phyloP scores from a whole-genome alignment of 2,888 invertebrate genomes.

The Acanthosoma haemorrhoidale region DNA sequence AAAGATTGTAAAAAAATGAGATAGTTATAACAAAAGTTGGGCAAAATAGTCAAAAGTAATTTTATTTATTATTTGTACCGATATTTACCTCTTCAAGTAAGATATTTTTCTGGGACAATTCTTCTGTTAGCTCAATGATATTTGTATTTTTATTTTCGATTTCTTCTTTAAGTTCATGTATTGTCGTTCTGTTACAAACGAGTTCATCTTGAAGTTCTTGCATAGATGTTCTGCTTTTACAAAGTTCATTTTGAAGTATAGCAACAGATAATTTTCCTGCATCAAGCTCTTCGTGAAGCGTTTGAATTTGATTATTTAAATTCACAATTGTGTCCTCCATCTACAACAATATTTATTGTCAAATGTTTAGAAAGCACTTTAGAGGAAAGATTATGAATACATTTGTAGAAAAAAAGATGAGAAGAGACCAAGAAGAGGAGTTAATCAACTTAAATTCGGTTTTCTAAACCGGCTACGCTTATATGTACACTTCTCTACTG shows the following conservation, averaged over 20 bases:
- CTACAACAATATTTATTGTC: slow-evolving; percentile 26
- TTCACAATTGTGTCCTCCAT: slow-evolving; percentile 34
- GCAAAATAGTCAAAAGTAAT: neutral
- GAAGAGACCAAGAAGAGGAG: no score
- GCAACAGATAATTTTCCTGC: neutral
- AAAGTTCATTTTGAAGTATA: slow-evolving; percentile 16
- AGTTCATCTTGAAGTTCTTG: slow-evolving; percentile 4
- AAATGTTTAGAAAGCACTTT: no score
- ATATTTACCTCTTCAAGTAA: slow-evolving; percentile 7
- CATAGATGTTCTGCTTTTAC: neutral
- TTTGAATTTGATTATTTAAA: slow-evolving; percentile 31
- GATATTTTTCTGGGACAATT: neutral
- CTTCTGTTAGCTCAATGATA: neutral
- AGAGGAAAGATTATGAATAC: no score
- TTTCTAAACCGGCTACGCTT: no score
- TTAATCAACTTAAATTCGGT: no score
- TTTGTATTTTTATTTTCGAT: neutral
- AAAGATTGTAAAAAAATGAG: no score
- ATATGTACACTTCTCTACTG: no score
- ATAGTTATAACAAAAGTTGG: no score
- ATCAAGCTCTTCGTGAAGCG: slow-evolving; percentile 30
- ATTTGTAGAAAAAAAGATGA: no score
- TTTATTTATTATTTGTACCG: neutral
- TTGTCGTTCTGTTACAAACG: neutral
- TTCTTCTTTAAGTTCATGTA: slow-evolving; percentile 16